Evolutionary conservation across 2,888 invertebrate genomes (phyloP).

Genomic region (Cephalotes varians): DNA sequence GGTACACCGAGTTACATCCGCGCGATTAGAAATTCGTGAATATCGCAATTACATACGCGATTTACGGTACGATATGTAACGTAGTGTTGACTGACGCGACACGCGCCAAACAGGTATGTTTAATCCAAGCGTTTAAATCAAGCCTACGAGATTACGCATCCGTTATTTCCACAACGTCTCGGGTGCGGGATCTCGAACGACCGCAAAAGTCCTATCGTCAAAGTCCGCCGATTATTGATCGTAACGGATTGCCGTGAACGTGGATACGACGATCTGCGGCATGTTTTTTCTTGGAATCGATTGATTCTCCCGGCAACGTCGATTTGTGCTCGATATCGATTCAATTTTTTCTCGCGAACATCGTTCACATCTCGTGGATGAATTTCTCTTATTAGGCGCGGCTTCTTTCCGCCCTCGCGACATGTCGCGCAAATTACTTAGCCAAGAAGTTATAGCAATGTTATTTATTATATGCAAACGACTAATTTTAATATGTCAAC

Average conservation of each 20-base stretch:
- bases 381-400: background rate
- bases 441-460: background rate
- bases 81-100: slow-evolving; percentile 57
- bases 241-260: background rate
- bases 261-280: background rate
- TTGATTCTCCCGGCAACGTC: background rate
- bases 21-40: too few species aligned
- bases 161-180: slow-evolving; percentile 23
- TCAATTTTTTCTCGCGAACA: background rate
- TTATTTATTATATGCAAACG: background rate
- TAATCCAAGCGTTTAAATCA: slow-evolving; percentile 43
- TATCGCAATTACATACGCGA: too few species aligned
- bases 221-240: slow-evolving; percentile 23
- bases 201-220: slow-evolving; percentile 35
- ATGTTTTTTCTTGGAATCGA: background rate
- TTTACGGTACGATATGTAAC: slow-evolving; percentile 53
- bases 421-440: background rate
- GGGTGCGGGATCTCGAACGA: background rate
- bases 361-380: background rate
- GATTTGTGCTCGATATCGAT: background rate
- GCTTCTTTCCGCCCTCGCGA: background rate
- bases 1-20: slow-evolving; percentile 56
- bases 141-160: slow-evolving; percentile 32
- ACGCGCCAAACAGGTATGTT: slow-evolving; percentile 66
- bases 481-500: background rate